These are phyloP conservation scores for Parauchenoglanis punctatus DNA, from an alignment of 2,797 vertebrate genomes.

Conservation along the genomic window DNA sequence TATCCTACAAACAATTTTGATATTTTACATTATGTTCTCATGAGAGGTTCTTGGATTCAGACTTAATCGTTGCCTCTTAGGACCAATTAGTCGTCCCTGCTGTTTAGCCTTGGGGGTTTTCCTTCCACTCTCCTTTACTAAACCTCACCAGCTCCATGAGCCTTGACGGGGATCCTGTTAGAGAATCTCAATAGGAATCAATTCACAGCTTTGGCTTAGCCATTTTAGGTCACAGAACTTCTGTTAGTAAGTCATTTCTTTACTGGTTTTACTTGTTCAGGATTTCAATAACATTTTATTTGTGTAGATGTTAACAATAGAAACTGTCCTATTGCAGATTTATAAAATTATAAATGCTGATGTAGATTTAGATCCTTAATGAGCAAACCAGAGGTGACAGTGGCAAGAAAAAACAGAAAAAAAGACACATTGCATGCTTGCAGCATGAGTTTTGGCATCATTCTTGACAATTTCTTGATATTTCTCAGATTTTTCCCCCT, in stretches of 20 bases:
- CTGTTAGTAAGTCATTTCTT: neutral
- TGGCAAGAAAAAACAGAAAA: neutral
- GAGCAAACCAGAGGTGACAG: neutral
- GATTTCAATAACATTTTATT: neutral
- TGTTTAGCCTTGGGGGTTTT: neutral
- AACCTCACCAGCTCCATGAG: slow-evolving; percentile 7
- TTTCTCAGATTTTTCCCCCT: neutral
- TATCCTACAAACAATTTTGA: neutral
- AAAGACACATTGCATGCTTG: neutral
- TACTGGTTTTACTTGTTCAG: neutral
- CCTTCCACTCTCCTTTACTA: neutral
- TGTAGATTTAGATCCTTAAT: neutral
- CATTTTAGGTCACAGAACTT: neutral
- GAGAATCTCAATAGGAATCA: slow-evolving; percentile 13
- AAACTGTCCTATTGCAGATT: too few species aligned
- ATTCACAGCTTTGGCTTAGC: neutral
- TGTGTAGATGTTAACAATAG: neutral
- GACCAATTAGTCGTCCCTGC: neutral
- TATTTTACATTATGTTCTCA: neutral
- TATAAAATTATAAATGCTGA: neutral
- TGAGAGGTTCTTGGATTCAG: neutral
- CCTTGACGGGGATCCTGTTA: slow-evolving; percentile 31
- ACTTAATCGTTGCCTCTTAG: neutral
- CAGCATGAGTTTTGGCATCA: neutral
- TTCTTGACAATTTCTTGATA: neutral